Percentiles rank a stretch among this genome's conserved stretches.
These are phyloP conservation scores for Labeo calbasu DNA, from an alignment of 2,797 vertebrate species.

Conservation along the genomic window DNA sequence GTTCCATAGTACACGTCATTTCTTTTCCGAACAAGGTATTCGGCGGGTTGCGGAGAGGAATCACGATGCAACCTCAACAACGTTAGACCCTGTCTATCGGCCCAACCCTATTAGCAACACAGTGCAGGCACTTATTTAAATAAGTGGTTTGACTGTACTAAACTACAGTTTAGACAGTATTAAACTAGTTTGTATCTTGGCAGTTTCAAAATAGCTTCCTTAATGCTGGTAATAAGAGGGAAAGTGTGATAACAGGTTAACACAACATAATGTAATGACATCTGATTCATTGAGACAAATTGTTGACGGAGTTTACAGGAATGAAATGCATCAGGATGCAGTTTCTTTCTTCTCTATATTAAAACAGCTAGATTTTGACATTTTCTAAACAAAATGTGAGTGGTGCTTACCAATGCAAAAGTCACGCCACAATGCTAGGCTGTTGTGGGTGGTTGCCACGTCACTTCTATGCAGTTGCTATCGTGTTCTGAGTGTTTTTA, in stretches of 20 bases:
- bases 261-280: background rate
- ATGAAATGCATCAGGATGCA: background rate
- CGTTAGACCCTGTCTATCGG: too few species aligned
- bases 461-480: slow-evolving; percentile 29
- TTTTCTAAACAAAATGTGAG: background rate
- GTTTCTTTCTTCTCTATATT: background rate
- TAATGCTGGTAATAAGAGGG: background rate
- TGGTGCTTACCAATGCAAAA: slow-evolving; percentile 1
- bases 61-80: too few species aligned
- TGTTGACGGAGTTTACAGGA: background rate
- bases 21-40: too few species aligned
- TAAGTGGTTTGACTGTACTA: background rate
- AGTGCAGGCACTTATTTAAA: too few species aligned
- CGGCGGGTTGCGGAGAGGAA: too few species aligned
- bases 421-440: background rate
- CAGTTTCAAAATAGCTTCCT: background rate
- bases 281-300: background rate
- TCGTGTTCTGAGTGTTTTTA: slow-evolving; percentile 13
- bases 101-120: too few species aligned
- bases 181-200: background rate
- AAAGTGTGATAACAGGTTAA: background rate
- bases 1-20: too few species aligned
- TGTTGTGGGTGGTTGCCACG: slow-evolving; percentile 14
- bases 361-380: slow-evolving; percentile 4
- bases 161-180: background rate